Base-by-base conservation (phyloP, 2,888 invertebrate species). In the Drosophila percnosoma region DNA sequence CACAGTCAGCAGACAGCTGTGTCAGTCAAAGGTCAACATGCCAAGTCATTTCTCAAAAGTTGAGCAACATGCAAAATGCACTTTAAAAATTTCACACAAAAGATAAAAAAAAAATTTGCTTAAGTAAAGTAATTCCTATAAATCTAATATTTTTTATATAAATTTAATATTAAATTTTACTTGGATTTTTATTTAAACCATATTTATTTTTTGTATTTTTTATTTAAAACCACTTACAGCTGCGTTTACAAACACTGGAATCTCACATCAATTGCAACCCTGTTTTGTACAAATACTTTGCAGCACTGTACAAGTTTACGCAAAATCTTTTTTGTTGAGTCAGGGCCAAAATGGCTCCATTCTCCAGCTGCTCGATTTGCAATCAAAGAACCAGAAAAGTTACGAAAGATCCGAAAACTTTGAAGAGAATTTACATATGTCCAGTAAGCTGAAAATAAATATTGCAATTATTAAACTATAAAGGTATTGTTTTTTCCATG, bases 1-100 rank as follows among this genome's bases (percentile, higher is more conserved):
- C 67, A 21, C 42, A 59, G 21, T 27, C 36, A 51, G 65, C 74
- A 73, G 58, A 54, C 66, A 68, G 71, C 76, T 72, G 18, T 54
- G 76, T 73, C 83, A 75, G 45, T 73, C 70, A 83, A 55, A 83
- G 83, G 83, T 81, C 80, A 55, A 70, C 52, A 70, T 89, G 80
- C 83, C 86, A 75, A 78, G 53, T 62, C 40, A 54, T 58, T 65
- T 68, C 62, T 68, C 66, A 63, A 52, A 81, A 48, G 59, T 58
- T 62, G 58, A 31, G 48, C 31, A 61, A 58, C 33, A 83, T 77
- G 82, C 86, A 82, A 88, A 24, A 85, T 90, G 73, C 68, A 73
- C 81, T 83, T 84, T 86, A 71, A 73, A 38, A 75, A 27, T 24
- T 24, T n/a, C n/a, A n/a, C n/a, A n/a, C n/a, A n/a, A n/a, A n/a